Conservation (phyloP, 2,888 invertebrate species). For the Xylota segnis region DNA sequence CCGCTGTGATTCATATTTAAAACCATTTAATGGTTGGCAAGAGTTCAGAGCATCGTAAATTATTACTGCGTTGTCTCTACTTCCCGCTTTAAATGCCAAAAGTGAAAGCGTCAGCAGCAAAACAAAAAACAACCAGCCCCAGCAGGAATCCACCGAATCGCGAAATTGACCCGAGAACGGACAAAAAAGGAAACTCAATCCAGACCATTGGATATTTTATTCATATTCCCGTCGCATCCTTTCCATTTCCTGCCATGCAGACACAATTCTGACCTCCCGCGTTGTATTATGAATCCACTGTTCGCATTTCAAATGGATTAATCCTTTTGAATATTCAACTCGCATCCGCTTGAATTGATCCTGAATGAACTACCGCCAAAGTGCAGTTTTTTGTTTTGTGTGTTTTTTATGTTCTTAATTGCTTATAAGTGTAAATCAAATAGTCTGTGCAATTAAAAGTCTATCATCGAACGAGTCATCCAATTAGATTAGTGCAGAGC, state of each 20-base stretch:
- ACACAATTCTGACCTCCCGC: constrained; percentile 13
- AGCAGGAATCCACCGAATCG: constrained; percentile 4
- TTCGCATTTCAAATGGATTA: constrained; percentile 26
- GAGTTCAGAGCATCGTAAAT: not conserved
- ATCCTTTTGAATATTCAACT: constrained; percentile 45
- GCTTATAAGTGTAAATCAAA: not conserved
- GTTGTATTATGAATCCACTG: constrained; percentile 13
- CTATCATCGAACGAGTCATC: not conserved
- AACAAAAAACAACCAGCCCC: not conserved
- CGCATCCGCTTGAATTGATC: constrained; percentile 29
- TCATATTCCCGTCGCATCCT: constrained; percentile 33
- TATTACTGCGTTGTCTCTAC: not conserved
- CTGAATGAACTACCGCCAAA: constrained; percentile 10
- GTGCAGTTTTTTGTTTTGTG: not conserved
- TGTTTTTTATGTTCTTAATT: not conserved
- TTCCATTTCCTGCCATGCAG: constrained; percentile 27
- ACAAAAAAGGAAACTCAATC: not conserved
- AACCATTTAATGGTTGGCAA: constrained; percentile 1
- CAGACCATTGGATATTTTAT: constrained; percentile 36
- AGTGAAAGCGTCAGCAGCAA: constrained; percentile 10
- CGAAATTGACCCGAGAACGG: constrained; percentile 8
- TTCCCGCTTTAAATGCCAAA: constrained; percentile 1
- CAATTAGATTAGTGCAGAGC: not conserved
- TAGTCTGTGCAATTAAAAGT: not conserved
- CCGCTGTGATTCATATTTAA: constrained; percentile 8